A percentile compares a stretch with the other conserved stretches of the same genome.
phyloP scores from a whole-genome alignment of 2,888 invertebrate genomes.

The Herminia tarsipennalis region DNA sequence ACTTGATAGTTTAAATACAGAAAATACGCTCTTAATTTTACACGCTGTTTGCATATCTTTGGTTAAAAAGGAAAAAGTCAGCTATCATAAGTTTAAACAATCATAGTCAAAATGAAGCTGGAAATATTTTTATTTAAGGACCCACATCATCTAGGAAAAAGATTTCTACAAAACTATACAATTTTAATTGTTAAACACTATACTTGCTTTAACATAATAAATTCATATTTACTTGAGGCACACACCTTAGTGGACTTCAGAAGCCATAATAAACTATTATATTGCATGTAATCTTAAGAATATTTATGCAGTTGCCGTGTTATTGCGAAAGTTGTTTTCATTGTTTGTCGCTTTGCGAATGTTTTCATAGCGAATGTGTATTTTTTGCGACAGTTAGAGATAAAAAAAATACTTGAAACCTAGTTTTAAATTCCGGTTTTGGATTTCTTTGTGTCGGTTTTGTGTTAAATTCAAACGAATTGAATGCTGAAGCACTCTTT shows the following conservation, averaged over 20 bases:
- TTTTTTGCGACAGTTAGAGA: conserved; percentile 43
- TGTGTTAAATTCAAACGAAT: too few relatives aligned
- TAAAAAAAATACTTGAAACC: too few relatives aligned
- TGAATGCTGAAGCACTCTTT: too few relatives aligned
- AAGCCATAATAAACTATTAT: conserved; percentile 12
- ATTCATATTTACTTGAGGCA: conserved; percentile 1
- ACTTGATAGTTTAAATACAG: too few relatives aligned
- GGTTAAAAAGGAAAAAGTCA: too few relatives aligned
- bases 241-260: conserved; percentile 17
- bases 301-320: conserved; percentile 35
- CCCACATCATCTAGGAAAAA: not conserved
- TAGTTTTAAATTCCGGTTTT: too few relatives aligned
- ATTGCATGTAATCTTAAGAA: conserved; percentile 30
- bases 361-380: conserved; percentile 47
- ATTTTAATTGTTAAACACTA: conserved; percentile 5
- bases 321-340: conserved; percentile 58
- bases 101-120: too few relatives aligned
- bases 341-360: conserved; percentile 65
- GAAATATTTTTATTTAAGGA: not conserved
- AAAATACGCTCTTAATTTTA: too few relatives aligned
- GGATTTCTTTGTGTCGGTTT: too few relatives aligned
- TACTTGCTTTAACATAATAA: too few relatives aligned
- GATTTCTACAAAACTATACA: not conserved
- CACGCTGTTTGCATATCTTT: too few relatives aligned
- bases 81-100: too few relatives aligned